Evolutionary conservation across 2,888 invertebrate species (phyloP).

Genomic region (Temnothorax rugatulus): DNA sequence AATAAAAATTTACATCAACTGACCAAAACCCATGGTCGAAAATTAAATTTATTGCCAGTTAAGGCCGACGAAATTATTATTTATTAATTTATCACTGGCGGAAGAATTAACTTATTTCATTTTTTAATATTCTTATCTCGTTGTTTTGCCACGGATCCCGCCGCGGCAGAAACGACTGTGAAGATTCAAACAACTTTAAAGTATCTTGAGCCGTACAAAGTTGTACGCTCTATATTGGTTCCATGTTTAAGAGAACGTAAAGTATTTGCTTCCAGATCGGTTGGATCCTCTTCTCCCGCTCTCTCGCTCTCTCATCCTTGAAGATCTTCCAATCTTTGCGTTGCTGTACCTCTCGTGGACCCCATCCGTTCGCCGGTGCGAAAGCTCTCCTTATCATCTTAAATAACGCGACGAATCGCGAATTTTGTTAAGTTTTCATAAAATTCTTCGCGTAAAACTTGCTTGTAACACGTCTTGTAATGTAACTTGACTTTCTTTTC

Average conservation of each 20-base stretch:
- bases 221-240: constrained; percentile 30
- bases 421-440: constrained; percentile 8
- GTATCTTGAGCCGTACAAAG: neutral
- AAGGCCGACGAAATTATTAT: too few relatives aligned
- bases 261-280: constrained; percentile 69
- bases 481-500: neutral
- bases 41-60: too few relatives aligned
- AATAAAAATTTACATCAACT: too few relatives aligned
- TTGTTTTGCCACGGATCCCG: constrained; percentile 15
- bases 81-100: too few relatives aligned
- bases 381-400: constrained; percentile 79
- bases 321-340: constrained; percentile 79
- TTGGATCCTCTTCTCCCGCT: constrained; percentile 70
- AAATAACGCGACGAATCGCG: constrained; percentile 15
- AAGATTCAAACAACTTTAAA: neutral
- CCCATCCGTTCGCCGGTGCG: constrained; percentile 77
- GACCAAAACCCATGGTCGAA: too few relatives aligned
- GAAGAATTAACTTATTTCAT: too few relatives aligned
- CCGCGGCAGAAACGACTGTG: neutral
- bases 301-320: constrained; percentile 75
- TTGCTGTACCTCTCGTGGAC: constrained; percentile 74
- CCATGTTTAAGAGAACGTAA: constrained; percentile 60
- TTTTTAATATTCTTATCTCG: neutral
- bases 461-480: neutral
- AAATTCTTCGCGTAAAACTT: neutral